Base-by-base conservation (phyloP, 2,888 invertebrate genomes). In the Laothoe populi region DNA sequence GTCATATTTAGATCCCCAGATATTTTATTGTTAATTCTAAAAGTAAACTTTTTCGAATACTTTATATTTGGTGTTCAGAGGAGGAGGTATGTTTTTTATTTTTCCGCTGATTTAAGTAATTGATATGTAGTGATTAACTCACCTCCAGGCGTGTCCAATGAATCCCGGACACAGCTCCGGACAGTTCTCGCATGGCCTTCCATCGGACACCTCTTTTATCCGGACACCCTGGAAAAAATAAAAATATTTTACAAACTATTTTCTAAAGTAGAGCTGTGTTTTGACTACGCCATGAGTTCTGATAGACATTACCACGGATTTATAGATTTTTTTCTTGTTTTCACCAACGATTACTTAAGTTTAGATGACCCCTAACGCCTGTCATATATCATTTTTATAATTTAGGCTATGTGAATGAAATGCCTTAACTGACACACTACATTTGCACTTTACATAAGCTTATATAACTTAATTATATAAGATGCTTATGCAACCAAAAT, bases 91-190 rank as follows among this genome's bases (percentile, higher is more conserved):
- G n/a, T n/a, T n/a, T n/a, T n/a, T n/a, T n/a, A n/a, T n/a, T n/a
- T n/a, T n/a, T n/a, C n/a, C n/a, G n/a, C n/a, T n/a, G n/a, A n/a
- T n/a, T n/a, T n/a, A n/a, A n/a, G n/a, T n/a, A n/a, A n/a, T n/a
- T n/a, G n/a, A n/a, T n/a, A n/a, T n/a, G n/a, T 3, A 4, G 3
- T n/a, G 2, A 35, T 0, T 57, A 35, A 93, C 96, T 95, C 89
- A 98, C 98, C 98, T 96, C 98, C 98, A 98, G 73, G 94, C 93
- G 86, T 98, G 98, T 62, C 96, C 95, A 64, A 95, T 94, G 88
- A 97, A 98, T 57, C 98, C 98, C 13, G 96, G 94, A 84, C 98
- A 98, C 66, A 95, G 93, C 77, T 96, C 96, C 63, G 95, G 95
- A 83, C 98, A 98, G 80, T 95, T 95, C 79, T 96, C 95, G 80